Conservation (phyloP, 1,140 invertebrate genomes). For the Anastrepha ludens region DNA sequence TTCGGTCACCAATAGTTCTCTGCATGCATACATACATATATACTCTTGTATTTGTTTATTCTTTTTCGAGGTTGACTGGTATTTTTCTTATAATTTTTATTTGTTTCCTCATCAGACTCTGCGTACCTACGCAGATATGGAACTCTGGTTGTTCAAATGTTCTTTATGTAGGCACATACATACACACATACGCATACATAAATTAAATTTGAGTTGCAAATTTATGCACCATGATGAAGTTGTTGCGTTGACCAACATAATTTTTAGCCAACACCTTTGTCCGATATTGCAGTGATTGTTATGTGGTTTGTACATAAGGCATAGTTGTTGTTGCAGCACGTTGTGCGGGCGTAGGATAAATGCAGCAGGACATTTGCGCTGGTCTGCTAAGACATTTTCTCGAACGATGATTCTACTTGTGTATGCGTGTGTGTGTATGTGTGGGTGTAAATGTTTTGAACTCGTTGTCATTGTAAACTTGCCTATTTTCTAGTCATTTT, state of each 20-base stretch:
- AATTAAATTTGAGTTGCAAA: constrained; percentile 74
- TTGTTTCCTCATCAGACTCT: background rate
- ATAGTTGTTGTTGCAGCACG: constrained; percentile 25
- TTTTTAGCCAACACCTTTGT: constrained; percentile 57
- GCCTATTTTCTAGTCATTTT: background rate
- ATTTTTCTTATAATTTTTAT: background rate
- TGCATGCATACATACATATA: too few relatives aligned
- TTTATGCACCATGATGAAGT: constrained; percentile 74
- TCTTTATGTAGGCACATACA: background rate
- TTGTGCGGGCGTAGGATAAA: constrained; percentile 18
- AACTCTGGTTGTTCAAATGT: too few relatives aligned
- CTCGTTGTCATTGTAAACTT: background rate
- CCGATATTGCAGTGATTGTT: constrained; percentile 31
- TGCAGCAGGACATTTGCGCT: constrained; percentile 26
- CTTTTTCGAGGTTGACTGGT: background rate
- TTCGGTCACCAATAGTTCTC: background rate
- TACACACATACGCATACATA: constrained; percentile 61
- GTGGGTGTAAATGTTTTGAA: background rate
- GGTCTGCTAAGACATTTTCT: background rate
- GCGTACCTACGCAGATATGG: too few relatives aligned
- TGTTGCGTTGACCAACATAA: constrained; percentile 72
- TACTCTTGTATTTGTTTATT: background rate
- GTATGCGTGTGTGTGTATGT: background rate
- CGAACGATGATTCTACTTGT: background rate
- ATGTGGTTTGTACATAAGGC: background rate